Base-by-base conservation (phyloP, 2,113 vertebrate species). In the Aramus guarauna region DNA sequence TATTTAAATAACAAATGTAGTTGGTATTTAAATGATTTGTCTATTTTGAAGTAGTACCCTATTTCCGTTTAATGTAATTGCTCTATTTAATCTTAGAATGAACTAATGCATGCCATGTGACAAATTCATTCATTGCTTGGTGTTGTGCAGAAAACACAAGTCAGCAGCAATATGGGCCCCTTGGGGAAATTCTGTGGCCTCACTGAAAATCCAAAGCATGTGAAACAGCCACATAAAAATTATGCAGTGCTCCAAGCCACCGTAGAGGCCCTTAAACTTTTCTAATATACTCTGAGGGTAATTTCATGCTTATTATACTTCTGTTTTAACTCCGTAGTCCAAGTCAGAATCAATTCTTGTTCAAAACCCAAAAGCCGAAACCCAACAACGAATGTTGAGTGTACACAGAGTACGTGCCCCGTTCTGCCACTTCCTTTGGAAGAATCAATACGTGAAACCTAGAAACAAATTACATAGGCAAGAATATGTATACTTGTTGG, bases 121-220 rank as follows among this genome's bases (percentile, higher is more conserved):
- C 73, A 27, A 26, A 30, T 30, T 36, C 69, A 67, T 75, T 90
- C 91, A 23, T 26, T 14, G 73, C 83, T 34, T 22, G 76, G 48
- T 81, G 90, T 8, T 2, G 5, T 56, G 85, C 83, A 78, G 92
- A 27, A 56, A 56, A 16, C 71, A 14, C 74, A 45, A 55, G 34
- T 7, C 92, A 87, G 76, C 36, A 12, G 62, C 50, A 75, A 12
- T 12, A 32, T 4, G 75, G 50, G 68, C 27, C 90, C 87, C 75
- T 45, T 52, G 88, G 88, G 93, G 75, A 52, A 47, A 34, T 59
- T 32, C 72, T 84, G 92, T 43, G 94, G 75, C 82, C 76, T 77
- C 90, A 4, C 67, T 34, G 74, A 56, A 73, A 77, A 75, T 78
- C 76, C 80, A 67, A 27, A 91, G 53, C 8, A 30, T 64, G 36